A percentile compares a stretch with the other conserved stretches of the same genome.
Evolutionary conservation across 2,113 vertebrate species (phyloP).

Genomic region (Garra rufa): DNA sequence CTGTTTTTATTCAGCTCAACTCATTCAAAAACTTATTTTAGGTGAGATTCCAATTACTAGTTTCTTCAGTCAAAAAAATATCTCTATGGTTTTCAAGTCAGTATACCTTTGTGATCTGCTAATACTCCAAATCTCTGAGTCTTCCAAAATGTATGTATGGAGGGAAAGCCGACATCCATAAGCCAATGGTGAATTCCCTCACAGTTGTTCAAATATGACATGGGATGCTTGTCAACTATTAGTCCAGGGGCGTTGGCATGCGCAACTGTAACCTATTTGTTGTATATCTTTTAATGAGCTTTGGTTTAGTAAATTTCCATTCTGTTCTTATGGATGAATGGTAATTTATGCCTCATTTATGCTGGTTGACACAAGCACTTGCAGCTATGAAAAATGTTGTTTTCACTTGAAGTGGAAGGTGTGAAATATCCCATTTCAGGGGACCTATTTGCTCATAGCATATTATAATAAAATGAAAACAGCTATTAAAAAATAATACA

Average conservation of each 20-base stretch:
- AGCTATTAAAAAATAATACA: constrained; percentile 22
- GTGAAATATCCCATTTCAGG: neutral
- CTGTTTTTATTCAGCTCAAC: neutral
- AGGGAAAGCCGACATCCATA: neutral
- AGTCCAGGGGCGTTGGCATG: neutral
- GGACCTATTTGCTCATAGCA: constrained; percentile 11
- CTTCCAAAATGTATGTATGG: neutral
- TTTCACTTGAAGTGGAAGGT: constrained; percentile 15
- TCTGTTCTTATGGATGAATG: neutral
- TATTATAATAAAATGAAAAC: constrained; percentile 11
- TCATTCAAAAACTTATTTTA: constrained; percentile 1
- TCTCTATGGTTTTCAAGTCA: neutral
- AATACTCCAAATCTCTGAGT: neutral
- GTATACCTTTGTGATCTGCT: neutral
- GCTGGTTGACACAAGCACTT: constrained; percentile 2
- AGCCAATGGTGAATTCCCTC: neutral
- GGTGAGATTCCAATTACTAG: neutral
- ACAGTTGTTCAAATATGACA: neutral
- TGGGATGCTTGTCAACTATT: neutral
- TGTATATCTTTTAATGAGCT: constrained; percentile 9
- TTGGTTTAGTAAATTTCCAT: neutral
- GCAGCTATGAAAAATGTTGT: constrained; percentile 4
- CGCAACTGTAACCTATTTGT: neutral
- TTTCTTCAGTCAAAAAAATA: neutral
- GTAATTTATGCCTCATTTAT: constrained; percentile 20